phyloP scores from a whole-genome alignment of 1,140 invertebrate genomes.

The Anagrus nilaparvatae region DNA sequence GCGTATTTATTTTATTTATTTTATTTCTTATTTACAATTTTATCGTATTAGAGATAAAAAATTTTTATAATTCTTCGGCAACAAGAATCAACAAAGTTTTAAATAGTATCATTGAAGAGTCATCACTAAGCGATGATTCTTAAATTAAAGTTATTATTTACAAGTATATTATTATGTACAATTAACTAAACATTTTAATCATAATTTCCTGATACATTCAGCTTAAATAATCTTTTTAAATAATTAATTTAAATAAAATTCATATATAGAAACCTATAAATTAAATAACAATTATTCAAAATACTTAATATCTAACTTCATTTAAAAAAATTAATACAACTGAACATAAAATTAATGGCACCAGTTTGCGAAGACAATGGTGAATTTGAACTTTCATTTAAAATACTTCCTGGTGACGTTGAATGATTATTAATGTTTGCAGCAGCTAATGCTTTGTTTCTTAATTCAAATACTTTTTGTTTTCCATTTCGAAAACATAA shows the following conservation, averaged over 20 bases:
- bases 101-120: no score
- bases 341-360: slow-evolving; percentile 32
- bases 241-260: not conserved
- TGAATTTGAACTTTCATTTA: slow-evolving; percentile 28
- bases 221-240: not conserved
- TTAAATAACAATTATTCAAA: slow-evolving; percentile 15
- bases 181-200: no score
- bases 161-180: no score
- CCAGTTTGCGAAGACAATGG: slow-evolving; percentile 25
- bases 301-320: slow-evolving; percentile 6
- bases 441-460: slow-evolving; percentile 48
- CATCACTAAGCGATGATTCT: no score
- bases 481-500: slow-evolving; percentile 87
- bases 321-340: slow-evolving; percentile 20
- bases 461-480: slow-evolving; percentile 79
- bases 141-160: no score
- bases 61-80: no score
- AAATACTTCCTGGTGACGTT: slow-evolving; percentile 29
- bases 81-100: no score
- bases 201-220: no score
- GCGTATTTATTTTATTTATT: no score
- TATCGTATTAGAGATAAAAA: not conserved
- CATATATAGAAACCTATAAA: slow-evolving; percentile 12
- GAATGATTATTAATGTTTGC: slow-evolving; percentile 32
- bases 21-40: not conserved